Base-by-base conservation (phyloP, 2,888 invertebrate genomes). In the Nasonovia ribisnigri region DNA sequence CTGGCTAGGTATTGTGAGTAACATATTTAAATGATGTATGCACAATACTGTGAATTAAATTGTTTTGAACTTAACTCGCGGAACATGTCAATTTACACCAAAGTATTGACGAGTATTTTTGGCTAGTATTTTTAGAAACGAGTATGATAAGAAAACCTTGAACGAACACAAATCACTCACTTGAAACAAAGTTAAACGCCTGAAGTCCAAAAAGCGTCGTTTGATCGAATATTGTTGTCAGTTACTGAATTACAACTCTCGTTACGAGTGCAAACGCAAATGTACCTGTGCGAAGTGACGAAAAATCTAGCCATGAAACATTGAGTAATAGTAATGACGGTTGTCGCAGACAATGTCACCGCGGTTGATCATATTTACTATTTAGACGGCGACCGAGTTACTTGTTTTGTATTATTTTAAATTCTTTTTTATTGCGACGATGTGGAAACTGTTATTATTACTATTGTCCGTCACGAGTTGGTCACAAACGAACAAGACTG, bases 81-180 rank as follows among this genome's bases (percentile, higher is more conserved):
- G 20, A 77, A 77, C 20, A 36, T 77, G 77, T 36, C 20, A 20
- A 36, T 77, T 8, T 36, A 20, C 77, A 42, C 20, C 36, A 36
- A 77, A 20, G 6, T 77, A 8, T 20, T 20, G 16, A 77, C 20
- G 1, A 36, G 20, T 20, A 77, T 77, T 1, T 3, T 77, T 8
- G 8, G 26, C 0, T 1, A 26, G 57, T 57, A 26, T 57, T 6
- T 20, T 8, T 3, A 77, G 36, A 20, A 77, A 77, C 8, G 36
- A 3, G 20, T 8, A 36, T 36, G 16, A 13, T 29, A 67, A 77
- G 77, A 77, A 36, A 77, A 77, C 77, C 77, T 77, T 42, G 20
- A 77, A 77, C 67, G 0, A 6, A 77, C n/a, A 77, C 36, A 36
- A 77, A 77, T 77, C 20, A 91, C 91, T 91, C 54, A 91, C 91